Base-by-base conservation (phyloP, 2,113 vertebrate species). In the Psophia crepitans region DNA sequence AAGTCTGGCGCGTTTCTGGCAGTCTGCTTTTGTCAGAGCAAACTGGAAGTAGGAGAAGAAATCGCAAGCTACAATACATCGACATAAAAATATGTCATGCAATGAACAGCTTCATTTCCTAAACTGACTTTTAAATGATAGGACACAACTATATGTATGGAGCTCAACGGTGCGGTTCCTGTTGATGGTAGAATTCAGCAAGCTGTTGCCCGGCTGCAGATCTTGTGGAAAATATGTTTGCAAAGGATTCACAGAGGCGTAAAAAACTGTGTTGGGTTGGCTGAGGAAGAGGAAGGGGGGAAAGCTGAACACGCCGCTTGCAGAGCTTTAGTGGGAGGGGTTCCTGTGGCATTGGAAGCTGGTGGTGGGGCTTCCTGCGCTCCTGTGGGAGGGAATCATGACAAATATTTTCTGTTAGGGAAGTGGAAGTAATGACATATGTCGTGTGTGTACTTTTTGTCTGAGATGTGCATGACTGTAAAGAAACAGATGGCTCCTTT, bases 401-500 rank as follows among this genome's bases (percentile, higher is more conserved):
- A 61, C 74, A 90, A 92, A 82, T 95, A 89, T 96, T 96, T 96
- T 80, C 91, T 82, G 9, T 77, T 60, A 91, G 87, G 84, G 69
- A 89, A 95, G 87, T 91, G 89, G 95, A 97, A 97, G 94, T 91
- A 91, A 82, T 89, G 91, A 77, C 90, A 95, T 89, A 93, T 95
- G 93, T 93, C 18, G 41, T 73, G 81, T 93, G 91, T 96, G 91
- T 92, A 92, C 86, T 84, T 97, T 91, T 92, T 87, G 89, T 75
- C 88, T 89, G 93, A 91, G 77, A 96, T 92, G 77, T 94, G 95
- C 91, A 51, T 94, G 92, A 69, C 92, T 95, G 89, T 77, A 91
- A 95, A 96, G 95, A 97, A 93, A 93, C 95, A 96, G 96, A 97
- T 97, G 96, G 94, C 89, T 96, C 70, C 81, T 91, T 95, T 94